Conservation (phyloP, 2,888 invertebrate genomes). For the Pandemis heparana region DNA sequence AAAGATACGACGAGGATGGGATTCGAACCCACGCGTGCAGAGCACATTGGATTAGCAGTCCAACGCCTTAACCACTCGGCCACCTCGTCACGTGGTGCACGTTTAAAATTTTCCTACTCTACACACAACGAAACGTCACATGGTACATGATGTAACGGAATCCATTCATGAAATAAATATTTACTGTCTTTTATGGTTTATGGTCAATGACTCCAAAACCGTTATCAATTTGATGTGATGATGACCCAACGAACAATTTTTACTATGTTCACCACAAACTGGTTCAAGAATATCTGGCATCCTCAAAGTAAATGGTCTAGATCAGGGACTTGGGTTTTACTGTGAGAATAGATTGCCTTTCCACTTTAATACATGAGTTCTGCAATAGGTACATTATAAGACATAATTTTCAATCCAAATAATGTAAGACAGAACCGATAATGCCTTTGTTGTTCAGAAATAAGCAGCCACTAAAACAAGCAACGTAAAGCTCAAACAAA, state of each 20-base stretch:
- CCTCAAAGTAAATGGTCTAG: no score
- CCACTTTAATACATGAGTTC: no score
- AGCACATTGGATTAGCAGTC: slow-evolving; percentile 95
- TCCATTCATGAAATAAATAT: not conserved
- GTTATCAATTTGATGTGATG: slow-evolving; percentile 26
- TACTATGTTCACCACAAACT: not conserved
- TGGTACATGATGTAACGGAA: not conserved
- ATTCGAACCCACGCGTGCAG: slow-evolving; percentile 94
- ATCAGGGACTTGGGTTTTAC: no score
- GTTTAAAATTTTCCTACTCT: not conserved
- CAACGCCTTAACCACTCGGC: slow-evolving; percentile 95
- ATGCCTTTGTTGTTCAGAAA: no score
- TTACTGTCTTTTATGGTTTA: not conserved
- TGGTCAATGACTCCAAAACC: slow-evolving; percentile 13
- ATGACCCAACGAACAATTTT: slow-evolving; percentile 14
- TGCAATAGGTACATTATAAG: no score
- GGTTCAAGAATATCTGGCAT: not conserved
- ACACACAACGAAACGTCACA: not conserved
- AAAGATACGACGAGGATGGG: slow-evolving; percentile 89
- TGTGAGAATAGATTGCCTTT: no score
- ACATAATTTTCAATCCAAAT: no score
- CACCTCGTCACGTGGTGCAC: slow-evolving; percentile 87
- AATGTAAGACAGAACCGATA: no score
- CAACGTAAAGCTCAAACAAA: no score
- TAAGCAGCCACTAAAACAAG: no score